Percentiles rank a stretch among this genome's conserved stretches.
phyloP scores from a whole-genome alignment of 2,797 vertebrate genomes.

The Percopsis omiscomaycus region DNA sequence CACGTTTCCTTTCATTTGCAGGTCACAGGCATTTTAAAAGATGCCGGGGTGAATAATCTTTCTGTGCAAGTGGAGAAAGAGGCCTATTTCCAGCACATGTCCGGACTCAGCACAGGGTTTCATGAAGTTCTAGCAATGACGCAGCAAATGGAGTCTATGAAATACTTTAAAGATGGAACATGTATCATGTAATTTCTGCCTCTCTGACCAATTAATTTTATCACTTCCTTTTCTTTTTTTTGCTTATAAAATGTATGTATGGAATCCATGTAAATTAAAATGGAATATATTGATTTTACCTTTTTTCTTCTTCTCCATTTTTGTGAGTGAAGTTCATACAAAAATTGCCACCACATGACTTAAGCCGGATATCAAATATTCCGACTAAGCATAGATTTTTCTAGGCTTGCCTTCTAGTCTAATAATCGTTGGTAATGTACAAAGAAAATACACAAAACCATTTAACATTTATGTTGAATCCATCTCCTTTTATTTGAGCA shows the following conservation, averaged over 20 bases:
- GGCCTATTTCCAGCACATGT: conserved; percentile 98
- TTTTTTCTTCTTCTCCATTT: background rate
- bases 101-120: conserved; percentile 94
- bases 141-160: conserved; percentile 93
- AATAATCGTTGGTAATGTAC: too few relatives aligned
- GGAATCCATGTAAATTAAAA: conserved; percentile 61
- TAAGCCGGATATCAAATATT: too few relatives aligned
- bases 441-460: background rate
- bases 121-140: conserved; percentile 95
- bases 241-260: conserved; percentile 55
- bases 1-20: conserved; percentile 45
- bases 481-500: conserved; percentile 60
- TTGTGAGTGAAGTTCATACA: too few relatives aligned
- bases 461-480: conserved; percentile 12
- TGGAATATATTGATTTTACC: conserved; percentile 61
- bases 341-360: background rate
- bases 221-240: conserved; percentile 32
- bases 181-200: conserved; percentile 86
- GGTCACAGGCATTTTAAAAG: conserved; percentile 93
- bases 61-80: conserved; percentile 97
- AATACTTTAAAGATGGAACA: conserved; percentile 91
- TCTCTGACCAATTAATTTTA: conserved; percentile 52
- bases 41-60: conserved; percentile 93
- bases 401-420: too few relatives aligned
- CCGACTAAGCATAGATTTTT: too few relatives aligned